Evolutionary conservation across 2,888 invertebrate genomes (phyloP).

Genomic region (Xiphydria camelus): DNA sequence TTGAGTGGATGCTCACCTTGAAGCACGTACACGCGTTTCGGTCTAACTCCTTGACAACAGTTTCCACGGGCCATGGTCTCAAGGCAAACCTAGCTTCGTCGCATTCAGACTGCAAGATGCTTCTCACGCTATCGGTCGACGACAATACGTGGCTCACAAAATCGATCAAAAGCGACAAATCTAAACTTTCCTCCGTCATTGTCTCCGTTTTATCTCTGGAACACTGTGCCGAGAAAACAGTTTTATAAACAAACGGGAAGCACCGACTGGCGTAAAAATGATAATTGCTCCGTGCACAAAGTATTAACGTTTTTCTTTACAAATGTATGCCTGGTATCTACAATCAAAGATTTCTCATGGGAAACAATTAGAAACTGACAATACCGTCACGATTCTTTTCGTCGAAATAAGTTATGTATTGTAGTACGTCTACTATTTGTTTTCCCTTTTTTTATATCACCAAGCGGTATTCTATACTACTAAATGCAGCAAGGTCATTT

Average conservation of each 20-base stretch:
- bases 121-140: conserved; percentile 39
- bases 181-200: conserved; percentile 6
- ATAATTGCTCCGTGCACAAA: background rate
- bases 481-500: no score
- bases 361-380: background rate
- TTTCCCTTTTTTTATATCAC: no score
- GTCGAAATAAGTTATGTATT: no score
- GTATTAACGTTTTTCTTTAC: background rate
- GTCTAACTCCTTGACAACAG: conserved; percentile 27
- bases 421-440: conserved; percentile 8
- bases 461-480: no score
- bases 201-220: no score
- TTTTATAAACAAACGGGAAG: no score
- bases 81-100: conserved; percentile 46
- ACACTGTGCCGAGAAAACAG: no score
- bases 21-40: conserved; percentile 40
- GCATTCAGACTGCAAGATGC: conserved; percentile 38
- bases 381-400: no score
- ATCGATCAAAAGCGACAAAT: conserved; percentile 30
- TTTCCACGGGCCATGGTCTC: conserved; percentile 44
- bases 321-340: no score
- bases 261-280: no score
- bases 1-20: no score
- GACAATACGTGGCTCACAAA: conserved; percentile 32
- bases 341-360: no score